A percentile compares a stretch with the other conserved stretches of the same genome.
Conservation (phyloP, 2,888 invertebrate species). For the Melitaea athalia region DNA sequence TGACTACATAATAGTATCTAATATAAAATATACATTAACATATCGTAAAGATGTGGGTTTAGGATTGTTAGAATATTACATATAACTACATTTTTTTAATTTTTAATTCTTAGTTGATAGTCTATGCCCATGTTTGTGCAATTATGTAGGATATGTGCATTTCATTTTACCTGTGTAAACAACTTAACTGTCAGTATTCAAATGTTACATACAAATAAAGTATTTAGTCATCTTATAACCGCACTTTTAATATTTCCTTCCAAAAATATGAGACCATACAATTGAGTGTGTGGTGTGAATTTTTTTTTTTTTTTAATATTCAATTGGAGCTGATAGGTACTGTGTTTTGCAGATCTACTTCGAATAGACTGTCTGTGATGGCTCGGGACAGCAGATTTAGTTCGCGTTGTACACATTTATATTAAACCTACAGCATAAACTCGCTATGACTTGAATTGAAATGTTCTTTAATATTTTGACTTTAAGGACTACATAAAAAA, state of each 20-base stretch:
- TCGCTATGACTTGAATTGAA: too few species aligned
- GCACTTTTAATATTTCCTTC: constrained; percentile 40
- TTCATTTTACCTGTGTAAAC: constrained; percentile 50
- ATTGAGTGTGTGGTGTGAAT: too few species aligned
- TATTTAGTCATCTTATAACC: constrained; percentile 61
- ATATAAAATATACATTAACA: background rate
- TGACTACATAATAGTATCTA: constrained; percentile 1
- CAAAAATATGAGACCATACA: background rate
- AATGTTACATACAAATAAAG: constrained; percentile 75
- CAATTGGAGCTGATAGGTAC: too few species aligned
- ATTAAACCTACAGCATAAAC: too few species aligned
- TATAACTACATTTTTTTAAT: constrained; percentile 7
- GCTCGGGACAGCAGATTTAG: too few species aligned
- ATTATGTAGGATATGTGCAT: constrained; percentile 62
- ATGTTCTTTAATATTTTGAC: too few species aligned
- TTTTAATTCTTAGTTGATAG: constrained; percentile 25
- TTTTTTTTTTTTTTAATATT: too few species aligned
- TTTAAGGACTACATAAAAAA: too few species aligned
- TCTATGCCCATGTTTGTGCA: constrained; percentile 53
- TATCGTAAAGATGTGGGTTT: constrained; percentile 19
- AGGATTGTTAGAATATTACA: constrained; percentile 12
- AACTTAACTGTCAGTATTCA: constrained; percentile 68
- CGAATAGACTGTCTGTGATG: too few species aligned
- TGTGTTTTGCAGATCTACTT: too few species aligned
- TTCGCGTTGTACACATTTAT: too few species aligned